These are phyloP conservation scores for Ciconia stormi DNA, from an alignment of 2,113 vertebrate genomes.

Conservation along the genomic window DNA sequence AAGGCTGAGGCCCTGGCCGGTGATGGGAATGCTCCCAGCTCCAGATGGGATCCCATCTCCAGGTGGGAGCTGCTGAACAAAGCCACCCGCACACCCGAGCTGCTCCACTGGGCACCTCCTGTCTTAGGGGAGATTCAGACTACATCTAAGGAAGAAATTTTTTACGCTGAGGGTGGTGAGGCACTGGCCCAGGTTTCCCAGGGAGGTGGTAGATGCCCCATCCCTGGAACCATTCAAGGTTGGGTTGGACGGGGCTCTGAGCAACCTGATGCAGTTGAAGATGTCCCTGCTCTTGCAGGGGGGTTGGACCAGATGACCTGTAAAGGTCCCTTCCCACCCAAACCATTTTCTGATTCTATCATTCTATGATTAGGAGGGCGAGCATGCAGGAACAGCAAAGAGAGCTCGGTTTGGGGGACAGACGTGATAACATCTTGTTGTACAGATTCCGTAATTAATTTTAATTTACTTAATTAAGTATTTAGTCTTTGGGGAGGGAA, in stretches of 20 bases:
- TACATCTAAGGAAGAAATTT: accelerated
- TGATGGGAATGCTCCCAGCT: neutral
- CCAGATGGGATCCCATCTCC: neutral
- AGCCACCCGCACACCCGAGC: accelerated
- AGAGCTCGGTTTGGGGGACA: neutral
- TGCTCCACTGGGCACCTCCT: neutral
- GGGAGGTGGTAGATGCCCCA: neutral
- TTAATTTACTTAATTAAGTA: slow-evolving; percentile 63
- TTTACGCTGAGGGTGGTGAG: accelerated
- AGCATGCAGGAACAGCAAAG: neutral
- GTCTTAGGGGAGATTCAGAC: accelerated
- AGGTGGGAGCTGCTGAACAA: neutral
- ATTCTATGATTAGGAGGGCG: accelerated
- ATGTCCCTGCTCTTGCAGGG: neutral
- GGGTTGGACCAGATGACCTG: neutral
- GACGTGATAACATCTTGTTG: neutral
- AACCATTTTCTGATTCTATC: accelerated
- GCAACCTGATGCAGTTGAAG: neutral
- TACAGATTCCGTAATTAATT: slow-evolving; percentile 40
- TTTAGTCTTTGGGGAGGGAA: slow-evolving; percentile 41
- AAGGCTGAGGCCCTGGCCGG: neutral
- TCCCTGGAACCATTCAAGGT: neutral
- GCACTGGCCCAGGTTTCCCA: neutral
- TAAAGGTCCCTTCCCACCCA: neutral
- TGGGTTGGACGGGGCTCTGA: neutral